A percentile compares a stretch with the other conserved stretches of the same genome.
These are phyloP conservation scores for Sympetrum striolatum DNA, from an alignment of 2,888 invertebrate genomes.

Conservation along the genomic window DNA sequence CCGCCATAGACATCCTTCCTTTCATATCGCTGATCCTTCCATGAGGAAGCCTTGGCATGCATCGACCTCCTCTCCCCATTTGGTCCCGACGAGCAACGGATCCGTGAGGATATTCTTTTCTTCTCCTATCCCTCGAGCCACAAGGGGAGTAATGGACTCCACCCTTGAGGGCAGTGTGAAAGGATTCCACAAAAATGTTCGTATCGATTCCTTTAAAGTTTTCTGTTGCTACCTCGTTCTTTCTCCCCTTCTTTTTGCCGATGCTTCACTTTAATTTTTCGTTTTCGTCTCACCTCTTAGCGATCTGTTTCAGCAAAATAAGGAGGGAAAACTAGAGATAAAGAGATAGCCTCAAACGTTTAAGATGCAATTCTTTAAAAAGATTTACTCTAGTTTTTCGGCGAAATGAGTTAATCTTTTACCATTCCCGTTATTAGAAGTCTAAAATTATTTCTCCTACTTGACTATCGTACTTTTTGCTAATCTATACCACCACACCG, in stretches of 20 bases:
- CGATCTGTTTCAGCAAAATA: no score
- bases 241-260: background rate
- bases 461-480: no score
- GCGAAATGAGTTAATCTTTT: no score
- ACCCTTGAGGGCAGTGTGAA: background rate
- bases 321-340: no score
- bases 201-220: background rate
- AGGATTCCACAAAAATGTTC: background rate
- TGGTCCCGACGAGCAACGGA: background rate
- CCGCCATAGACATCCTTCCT: background rate
- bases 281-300: no score
- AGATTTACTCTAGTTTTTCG: no score
- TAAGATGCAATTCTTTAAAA: no score
- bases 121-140: background rate
- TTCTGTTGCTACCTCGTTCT: background rate
- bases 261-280: background rate
- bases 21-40: background rate
- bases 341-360: no score
- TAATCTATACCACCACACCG: no score
- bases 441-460: no score
- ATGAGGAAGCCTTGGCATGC: background rate
- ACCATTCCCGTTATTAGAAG: no score
- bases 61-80: background rate
- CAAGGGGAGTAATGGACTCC: conserved; percentile 4
- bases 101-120: background rate